A percentile compares a stretch with the other conserved stretches of the same genome.
Evolutionary conservation across 2,888 invertebrate species (phyloP).

Genomic region (Latrodectus hesperus): DNA sequence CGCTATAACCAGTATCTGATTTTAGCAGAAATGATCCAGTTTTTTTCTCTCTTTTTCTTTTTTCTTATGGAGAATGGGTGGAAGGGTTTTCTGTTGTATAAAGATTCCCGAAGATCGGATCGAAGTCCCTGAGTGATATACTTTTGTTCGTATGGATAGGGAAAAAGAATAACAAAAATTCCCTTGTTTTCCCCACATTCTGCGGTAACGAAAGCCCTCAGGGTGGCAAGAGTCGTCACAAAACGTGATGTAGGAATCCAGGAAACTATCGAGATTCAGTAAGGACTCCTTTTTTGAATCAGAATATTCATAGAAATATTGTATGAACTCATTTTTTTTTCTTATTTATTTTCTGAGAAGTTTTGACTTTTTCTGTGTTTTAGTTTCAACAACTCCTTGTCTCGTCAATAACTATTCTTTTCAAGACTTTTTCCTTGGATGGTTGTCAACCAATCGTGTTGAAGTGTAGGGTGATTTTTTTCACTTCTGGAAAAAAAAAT

Average conservation of each 20-base stretch:
- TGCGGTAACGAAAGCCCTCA: not conserved
- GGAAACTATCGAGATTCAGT: not conserved
- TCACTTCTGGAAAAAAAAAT: too few relatives aligned
- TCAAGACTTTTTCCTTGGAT: too few relatives aligned
- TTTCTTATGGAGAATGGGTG: not conserved
- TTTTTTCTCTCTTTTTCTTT: not conserved
- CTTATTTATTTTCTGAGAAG: too few relatives aligned
- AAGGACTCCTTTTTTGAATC: not conserved
- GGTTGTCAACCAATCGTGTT: too few relatives aligned
- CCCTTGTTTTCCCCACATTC: not conserved
- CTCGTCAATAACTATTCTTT: too few relatives aligned
- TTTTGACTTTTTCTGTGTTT: too few relatives aligned
- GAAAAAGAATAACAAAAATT: not conserved
- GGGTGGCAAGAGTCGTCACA: constrained; percentile 5
- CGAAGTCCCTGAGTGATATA: not conserved
- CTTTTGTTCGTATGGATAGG: not conserved
- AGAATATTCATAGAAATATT: not conserved
- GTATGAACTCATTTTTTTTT: too few relatives aligned
- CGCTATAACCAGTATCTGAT: constrained; percentile 36
- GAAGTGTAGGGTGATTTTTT: too few relatives aligned
- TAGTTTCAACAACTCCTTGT: too few relatives aligned
- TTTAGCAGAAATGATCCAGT: constrained; percentile 9
- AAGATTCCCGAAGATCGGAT: not conserved
- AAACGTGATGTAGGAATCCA: not conserved
- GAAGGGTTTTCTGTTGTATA: not conserved